Conservation (phyloP, 2,888 invertebrate species). For the Idaea straminata region DNA sequence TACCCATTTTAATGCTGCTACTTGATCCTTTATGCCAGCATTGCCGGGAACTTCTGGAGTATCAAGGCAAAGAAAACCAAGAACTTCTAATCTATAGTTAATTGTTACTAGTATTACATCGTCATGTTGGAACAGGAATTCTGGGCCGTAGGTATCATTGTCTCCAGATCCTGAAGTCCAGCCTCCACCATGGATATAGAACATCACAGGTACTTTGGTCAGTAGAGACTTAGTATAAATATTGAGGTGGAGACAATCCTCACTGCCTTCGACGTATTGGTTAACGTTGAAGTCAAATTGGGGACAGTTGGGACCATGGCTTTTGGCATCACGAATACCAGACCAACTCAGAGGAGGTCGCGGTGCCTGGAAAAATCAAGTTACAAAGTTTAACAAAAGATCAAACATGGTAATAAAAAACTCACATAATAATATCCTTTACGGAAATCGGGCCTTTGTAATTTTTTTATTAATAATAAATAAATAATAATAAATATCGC, state of each 20-base stretch:
- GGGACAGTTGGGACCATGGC: constrained; percentile 17
- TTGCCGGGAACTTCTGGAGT: constrained; percentile 76
- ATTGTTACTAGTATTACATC: constrained; percentile 47
- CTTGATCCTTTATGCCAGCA: constrained; percentile 64
- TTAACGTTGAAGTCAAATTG: constrained; percentile 11
- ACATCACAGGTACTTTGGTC: constrained; percentile 27
- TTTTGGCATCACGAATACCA: constrained; percentile 41
- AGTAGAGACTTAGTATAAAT: constrained; percentile 36
- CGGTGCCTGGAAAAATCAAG: constrained; percentile 18
- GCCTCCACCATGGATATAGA: constrained; percentile 44
- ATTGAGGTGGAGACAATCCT: constrained; percentile 50
- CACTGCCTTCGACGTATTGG: constrained; percentile 31
- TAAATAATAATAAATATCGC: too few relatives aligned
- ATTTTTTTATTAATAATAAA: too few relatives aligned
- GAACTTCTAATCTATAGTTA: constrained; percentile 66
- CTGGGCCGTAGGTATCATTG: constrained; percentile 38
- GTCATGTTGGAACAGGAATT: constrained; percentile 23
- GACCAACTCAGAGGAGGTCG: constrained; percentile 38
- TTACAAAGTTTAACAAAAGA: background rate
- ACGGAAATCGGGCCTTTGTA: too few relatives aligned
- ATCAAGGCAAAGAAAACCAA: constrained; percentile 73
- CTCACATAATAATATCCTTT: too few relatives aligned
- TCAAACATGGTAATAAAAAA: too few relatives aligned
- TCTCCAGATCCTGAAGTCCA: constrained; percentile 41
- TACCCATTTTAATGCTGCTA: constrained; percentile 32